A percentile compares a stretch with the other conserved stretches of the same genome.
Evolutionary conservation across 2,113 vertebrate genomes (phyloP).

Genomic region (Nesogale talazaci): DNA sequence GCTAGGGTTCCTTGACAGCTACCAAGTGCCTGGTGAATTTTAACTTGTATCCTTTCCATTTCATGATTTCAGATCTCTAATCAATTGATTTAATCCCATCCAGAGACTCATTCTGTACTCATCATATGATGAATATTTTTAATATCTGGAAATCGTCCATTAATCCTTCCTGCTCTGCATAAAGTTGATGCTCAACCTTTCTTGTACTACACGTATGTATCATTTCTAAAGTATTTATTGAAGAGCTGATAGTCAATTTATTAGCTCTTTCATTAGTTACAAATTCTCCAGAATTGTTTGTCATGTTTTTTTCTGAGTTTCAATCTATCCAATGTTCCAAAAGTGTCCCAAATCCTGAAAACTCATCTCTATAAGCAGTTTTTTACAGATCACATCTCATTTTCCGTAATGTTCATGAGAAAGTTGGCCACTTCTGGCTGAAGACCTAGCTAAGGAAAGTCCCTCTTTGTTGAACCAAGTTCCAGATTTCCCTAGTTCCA

Average conservation of each 20-base stretch:
- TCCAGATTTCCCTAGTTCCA: conserved; percentile 52
- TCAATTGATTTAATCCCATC: background rate
- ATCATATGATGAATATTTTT: background rate
- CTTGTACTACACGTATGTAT: background rate
- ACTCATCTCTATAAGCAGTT: conserved; percentile 28
- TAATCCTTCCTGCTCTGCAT: background rate
- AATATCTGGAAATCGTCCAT: background rate
- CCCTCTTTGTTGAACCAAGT: conserved; percentile 60
- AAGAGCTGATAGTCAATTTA: background rate
- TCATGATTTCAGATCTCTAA: background rate
- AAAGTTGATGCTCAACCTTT: conserved; percentile 40
- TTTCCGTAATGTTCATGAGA: conserved; percentile 60
- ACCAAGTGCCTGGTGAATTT: background rate
- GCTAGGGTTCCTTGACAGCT: background rate
- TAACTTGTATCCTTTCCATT: background rate
- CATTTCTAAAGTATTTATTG: background rate
- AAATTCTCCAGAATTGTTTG: background rate
- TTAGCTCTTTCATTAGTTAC: background rate
- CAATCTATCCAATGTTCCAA: conserved; percentile 18
- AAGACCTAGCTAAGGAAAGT: conserved; percentile 64
- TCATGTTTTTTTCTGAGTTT: conserved; percentile 51
- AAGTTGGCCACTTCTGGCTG: conserved; percentile 56
- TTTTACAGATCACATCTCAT: conserved; percentile 6
- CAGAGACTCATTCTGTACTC: background rate
- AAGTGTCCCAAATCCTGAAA: conserved; percentile 56